Percentiles rank a stretch among this genome's conserved stretches.
These are phyloP conservation scores for Asobara japonica DNA, from an alignment of 1,140 invertebrate genomes.

Conservation along the genomic window DNA sequence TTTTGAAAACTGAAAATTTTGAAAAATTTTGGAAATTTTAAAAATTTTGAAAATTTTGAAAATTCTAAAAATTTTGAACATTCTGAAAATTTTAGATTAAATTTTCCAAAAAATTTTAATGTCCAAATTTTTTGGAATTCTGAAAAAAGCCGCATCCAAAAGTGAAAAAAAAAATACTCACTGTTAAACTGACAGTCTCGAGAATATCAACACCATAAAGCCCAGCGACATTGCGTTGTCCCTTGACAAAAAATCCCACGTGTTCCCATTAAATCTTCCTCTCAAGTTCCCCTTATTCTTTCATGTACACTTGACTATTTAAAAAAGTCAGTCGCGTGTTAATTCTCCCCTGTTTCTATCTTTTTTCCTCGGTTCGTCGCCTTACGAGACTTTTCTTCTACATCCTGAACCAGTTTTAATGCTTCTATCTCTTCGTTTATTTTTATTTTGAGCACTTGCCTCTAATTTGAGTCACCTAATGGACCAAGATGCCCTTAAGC, in stretches of 20 bases:
- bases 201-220: constrained; percentile 38
- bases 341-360: background rate
- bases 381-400: constrained; percentile 11
- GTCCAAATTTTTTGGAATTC: background rate
- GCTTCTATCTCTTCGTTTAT: no score
- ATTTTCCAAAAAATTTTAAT: no score
- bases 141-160: background rate
- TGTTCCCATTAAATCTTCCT: constrained; percentile 35
- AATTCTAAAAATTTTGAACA: no score
- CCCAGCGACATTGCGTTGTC: constrained; percentile 46
- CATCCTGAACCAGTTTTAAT: constrained; percentile 14
- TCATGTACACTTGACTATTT: background rate
- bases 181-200: constrained; percentile 48
- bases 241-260: constrained; percentile 36
- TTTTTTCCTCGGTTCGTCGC: constrained; percentile 15
- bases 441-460: background rate
- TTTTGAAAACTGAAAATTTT: no score
- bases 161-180: constrained; percentile 39
- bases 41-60: no score
- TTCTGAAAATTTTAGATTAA: no score
- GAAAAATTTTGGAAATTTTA: no score
- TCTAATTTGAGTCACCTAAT: background rate
- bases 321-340: constrained; percentile 8
- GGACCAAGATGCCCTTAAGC: no score
- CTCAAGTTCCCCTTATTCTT: constrained; percentile 16